phyloP scores from a whole-genome alignment of 2,888 invertebrate species.

The Keiferia lycopersicella region DNA sequence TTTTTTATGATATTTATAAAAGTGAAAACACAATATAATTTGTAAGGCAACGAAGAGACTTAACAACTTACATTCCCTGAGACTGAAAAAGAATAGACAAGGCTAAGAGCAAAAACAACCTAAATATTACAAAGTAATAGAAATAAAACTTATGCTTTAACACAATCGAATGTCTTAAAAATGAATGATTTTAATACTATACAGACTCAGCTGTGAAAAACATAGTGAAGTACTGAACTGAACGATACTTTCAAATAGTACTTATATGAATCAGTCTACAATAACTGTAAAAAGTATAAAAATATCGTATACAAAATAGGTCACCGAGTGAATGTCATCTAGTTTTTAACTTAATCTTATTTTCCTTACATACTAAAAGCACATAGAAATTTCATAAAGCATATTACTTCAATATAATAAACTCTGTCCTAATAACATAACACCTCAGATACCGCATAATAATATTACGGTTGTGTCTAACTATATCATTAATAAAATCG shows the following conservation, averaged over 20 bases:
- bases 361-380: background rate
- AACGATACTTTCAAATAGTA: too few species aligned
- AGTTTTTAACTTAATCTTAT: too few species aligned
- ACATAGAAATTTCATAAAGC: background rate
- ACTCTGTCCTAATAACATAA: constrained; percentile 1
- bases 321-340: too few species aligned
- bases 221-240: background rate
- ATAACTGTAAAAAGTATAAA: too few species aligned
- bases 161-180: background rate
- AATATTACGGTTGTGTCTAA: constrained; percentile 3
- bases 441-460: background rate
- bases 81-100: constrained; percentile 73
- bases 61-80: constrained; percentile 79
- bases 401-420: constrained; percentile 32
- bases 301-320: too few species aligned
- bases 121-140: constrained; percentile 47
- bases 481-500: too few species aligned
- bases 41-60: constrained; percentile 81
- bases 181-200: background rate
- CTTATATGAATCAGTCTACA: too few species aligned
- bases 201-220: constrained; percentile 1
- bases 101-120: constrained; percentile 69
- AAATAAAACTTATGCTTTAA: background rate
- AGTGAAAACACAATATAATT: constrained; percentile 64
- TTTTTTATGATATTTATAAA: constrained; percentile 71